Conservation (phyloP, 2,888 invertebrate species). For the Drosophila neutralis region DNA sequence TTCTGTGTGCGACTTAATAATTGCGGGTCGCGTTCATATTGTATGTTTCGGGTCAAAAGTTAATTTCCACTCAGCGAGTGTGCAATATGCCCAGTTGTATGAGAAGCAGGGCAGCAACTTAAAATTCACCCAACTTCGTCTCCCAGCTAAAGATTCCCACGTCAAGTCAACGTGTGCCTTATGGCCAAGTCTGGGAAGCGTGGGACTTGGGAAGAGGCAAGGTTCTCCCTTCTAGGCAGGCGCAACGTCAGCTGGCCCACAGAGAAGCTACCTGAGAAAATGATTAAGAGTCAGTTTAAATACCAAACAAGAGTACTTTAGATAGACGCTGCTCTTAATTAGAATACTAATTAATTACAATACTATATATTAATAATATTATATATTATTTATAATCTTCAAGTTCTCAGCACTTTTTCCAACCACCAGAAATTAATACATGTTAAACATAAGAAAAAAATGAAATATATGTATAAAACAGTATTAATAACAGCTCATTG, state of each 20-base stretch:
- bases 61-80: constrained; percentile 58
- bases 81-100: constrained; percentile 62
- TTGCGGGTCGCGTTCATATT: constrained; percentile 53
- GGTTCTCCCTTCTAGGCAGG: constrained; percentile 4
- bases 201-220: constrained; percentile 33
- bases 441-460: too few relatives aligned
- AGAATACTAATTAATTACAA: too few relatives aligned
- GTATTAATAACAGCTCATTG: too few relatives aligned
- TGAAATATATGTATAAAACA: too few relatives aligned
- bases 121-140: constrained; percentile 3
- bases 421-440: background rate
- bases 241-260: constrained; percentile 49
- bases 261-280: constrained; percentile 46
- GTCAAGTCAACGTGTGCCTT: constrained; percentile 46
- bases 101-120: constrained; percentile 36
- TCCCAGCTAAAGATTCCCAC: constrained; percentile 67
- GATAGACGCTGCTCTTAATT: background rate
- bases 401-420: background rate
- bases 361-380: too few relatives aligned
- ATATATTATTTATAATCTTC: background rate
- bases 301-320: background rate
- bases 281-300: background rate
- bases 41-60: constrained; percentile 72
- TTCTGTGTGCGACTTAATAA: constrained; percentile 45
- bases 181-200: constrained; percentile 32